These are phyloP conservation scores for Macrotis lagotis DNA, from an alignment of 2,113 vertebrate genomes.

Conservation along the genomic window DNA sequence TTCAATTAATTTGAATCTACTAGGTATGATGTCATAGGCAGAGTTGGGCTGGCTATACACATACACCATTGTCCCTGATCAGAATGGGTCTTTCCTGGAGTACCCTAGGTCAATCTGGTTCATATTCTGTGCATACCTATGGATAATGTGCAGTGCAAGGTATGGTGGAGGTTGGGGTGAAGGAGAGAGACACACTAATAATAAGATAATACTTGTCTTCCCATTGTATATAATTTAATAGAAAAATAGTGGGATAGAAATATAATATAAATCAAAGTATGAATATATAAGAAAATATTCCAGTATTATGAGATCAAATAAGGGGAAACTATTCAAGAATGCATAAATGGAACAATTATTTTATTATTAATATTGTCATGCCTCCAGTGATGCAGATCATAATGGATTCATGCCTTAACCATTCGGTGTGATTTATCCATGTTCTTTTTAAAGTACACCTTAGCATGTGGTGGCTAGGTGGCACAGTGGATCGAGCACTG, in stretches of 20 bases:
- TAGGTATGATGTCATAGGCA: neutral
- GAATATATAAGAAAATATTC: neutral
- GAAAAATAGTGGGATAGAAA: neutral
- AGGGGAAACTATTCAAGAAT: neutral
- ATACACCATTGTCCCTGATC: neutral
- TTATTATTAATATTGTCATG: neutral
- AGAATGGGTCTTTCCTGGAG: neutral
- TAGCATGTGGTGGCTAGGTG: no score
- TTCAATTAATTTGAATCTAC: neutral
- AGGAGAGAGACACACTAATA: neutral
- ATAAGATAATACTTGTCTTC: neutral
- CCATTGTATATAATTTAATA: neutral
- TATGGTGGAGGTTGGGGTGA: neutral
- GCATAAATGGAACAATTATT: neutral
- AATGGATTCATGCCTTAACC: neutral
- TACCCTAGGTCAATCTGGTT: neutral
- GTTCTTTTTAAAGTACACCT: neutral
- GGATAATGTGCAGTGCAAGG: neutral
- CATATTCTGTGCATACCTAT: neutral
- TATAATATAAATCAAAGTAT: neutral
- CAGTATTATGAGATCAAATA: neutral
- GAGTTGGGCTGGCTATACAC: neutral
- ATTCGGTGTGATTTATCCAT: neutral
- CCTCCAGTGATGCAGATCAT: neutral
- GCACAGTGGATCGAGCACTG: no score